Percentiles rank a stretch among this genome's conserved stretches.
phyloP scores from a whole-genome alignment of 2,888 invertebrate genomes.

The Drosophila affinis region DNA sequence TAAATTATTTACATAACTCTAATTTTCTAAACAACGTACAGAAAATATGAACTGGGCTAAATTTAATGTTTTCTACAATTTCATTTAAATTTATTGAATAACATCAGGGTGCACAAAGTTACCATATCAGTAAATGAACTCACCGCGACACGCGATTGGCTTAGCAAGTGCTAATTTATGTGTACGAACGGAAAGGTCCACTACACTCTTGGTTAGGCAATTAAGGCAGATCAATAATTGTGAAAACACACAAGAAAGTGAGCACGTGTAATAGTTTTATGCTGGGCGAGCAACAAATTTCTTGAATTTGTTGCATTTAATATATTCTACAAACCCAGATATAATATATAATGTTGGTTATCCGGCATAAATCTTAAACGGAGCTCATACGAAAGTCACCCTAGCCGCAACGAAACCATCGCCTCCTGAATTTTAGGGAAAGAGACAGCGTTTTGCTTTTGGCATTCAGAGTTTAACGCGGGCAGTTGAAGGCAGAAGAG shows the following conservation, averaged over 20 bases:
- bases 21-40: not conserved
- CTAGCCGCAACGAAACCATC: conserved; percentile 35
- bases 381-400: conserved; percentile 34
- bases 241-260: not conserved
- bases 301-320: not conserved
- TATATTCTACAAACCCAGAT: not conserved
- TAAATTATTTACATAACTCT: not conserved
- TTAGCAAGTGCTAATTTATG: conserved; percentile 58
- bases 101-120: conserved; percentile 18
- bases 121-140: conserved; percentile 47
- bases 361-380: not conserved
- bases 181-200: conserved; percentile 64
- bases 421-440: conserved; percentile 46
- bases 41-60: not conserved
- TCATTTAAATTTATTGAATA: not conserved
- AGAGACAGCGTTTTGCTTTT: conserved; percentile 52
- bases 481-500: conserved; percentile 59
- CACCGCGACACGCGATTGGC: conserved; percentile 62
- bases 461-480: conserved; percentile 75
- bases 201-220: conserved; percentile 49
- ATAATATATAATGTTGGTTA: not conserved
- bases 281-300: not conserved
- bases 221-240: not conserved
- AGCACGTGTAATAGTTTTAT: not conserved
- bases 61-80: not conserved